phyloP scores from a whole-genome alignment of 2,797 vertebrate genomes.

The Oreortyx pictus region DNA sequence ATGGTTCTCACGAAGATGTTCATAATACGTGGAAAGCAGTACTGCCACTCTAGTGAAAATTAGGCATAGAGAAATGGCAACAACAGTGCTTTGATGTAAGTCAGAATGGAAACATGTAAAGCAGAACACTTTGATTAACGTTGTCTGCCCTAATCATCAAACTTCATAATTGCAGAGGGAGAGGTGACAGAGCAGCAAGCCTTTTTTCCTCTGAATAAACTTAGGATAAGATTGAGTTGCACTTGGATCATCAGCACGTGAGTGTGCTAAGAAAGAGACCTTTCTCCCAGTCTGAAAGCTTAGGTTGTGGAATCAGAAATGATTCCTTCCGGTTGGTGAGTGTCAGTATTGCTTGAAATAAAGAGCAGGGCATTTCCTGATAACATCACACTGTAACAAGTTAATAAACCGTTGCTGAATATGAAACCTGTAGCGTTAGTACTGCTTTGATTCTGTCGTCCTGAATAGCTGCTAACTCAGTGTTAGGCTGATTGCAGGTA shows the following conservation, averaged over 20 bases:
- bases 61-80: neutral
- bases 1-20: neutral
- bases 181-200: neutral
- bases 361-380: neutral
- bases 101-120: neutral
- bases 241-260: rapidly evolving
- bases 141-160: neutral
- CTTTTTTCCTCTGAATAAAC: neutral
- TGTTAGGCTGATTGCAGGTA: neutral
- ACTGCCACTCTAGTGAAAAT: neutral
- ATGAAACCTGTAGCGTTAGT: neutral
- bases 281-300: neutral
- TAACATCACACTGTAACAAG: neutral
- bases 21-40: neutral
- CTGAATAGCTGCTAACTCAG: neutral
- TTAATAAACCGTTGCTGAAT: neutral
- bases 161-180: neutral
- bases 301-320: neutral
- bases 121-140: neutral
- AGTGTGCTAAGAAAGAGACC: neutral
- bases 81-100: neutral
- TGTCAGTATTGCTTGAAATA: neutral
- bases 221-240: neutral
- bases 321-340: neutral
- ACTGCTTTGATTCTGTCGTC: neutral